phyloP scores from a whole-genome alignment of 2,113 vertebrate species.

The Maccullochella peelii region DNA sequence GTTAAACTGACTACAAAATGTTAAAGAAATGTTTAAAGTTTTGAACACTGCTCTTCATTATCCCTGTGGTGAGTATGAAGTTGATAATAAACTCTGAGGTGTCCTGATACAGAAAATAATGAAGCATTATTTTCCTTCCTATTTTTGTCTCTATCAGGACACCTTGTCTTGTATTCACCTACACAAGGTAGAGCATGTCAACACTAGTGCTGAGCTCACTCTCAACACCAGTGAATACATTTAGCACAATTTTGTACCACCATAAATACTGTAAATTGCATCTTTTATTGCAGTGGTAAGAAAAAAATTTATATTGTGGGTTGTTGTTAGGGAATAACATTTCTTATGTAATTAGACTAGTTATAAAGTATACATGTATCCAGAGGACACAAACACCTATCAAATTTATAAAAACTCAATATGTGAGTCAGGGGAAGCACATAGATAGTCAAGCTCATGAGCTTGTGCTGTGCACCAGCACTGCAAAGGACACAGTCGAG shows the following conservation, averaged over 20 bases:
- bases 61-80: background rate
- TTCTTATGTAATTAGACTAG: background rate
- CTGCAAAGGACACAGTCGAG: slow-evolving; percentile 77
- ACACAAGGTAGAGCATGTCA: background rate
- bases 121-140: too few relatives aligned
- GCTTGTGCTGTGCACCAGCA: slow-evolving; percentile 75
- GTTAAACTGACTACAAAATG: background rate
- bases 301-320: background rate
- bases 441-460: slow-evolving; percentile 82
- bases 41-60: background rate
- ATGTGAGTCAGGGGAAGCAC: slow-evolving; percentile 38
- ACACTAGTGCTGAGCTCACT: background rate
- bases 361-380: background rate
- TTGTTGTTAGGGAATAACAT: background rate
- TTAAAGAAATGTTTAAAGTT: too few relatives aligned
- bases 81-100: background rate
- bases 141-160: background rate
- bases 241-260: background rate
- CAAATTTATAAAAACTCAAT: background rate
- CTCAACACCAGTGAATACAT: background rate
- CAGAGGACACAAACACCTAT: background rate
- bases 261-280: background rate
- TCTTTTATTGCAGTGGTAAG: background rate
- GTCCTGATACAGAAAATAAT: background rate
- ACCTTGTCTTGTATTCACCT: background rate